These are phyloP conservation scores for Nymphicus hollandicus DNA, from an alignment of 2,113 vertebrate genomes.

Conservation along the genomic window DNA sequence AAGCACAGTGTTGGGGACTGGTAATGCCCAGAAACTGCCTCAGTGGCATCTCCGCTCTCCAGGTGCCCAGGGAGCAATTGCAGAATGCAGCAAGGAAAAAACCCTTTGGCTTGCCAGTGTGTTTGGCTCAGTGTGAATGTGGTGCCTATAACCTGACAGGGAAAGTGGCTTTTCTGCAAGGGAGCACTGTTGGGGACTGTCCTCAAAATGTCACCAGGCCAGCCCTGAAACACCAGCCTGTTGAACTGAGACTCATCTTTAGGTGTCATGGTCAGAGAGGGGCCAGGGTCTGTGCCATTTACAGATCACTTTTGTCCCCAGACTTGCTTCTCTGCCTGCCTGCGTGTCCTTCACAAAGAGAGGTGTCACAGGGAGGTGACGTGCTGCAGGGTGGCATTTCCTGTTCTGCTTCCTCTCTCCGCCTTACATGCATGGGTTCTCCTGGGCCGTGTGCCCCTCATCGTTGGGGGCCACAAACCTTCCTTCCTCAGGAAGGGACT, in stretches of 20 bases:
- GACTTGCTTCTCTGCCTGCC: not conserved
- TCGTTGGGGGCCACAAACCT: not conserved
- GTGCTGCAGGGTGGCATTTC: not conserved
- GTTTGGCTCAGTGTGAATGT: not conserved
- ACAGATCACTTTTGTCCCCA: not conserved
- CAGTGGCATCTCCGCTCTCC: not conserved
- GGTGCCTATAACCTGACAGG: not conserved
- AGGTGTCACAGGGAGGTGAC: not conserved
- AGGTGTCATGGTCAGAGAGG: not conserved
- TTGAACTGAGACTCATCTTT: not conserved
- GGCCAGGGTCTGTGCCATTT: not conserved
- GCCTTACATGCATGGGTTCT: not conserved
- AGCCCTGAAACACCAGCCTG: not conserved
- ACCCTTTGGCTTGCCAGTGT: not conserved
- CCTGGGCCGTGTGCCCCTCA: not conserved
- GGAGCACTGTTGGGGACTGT: not conserved
- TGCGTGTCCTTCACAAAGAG: accelerated
- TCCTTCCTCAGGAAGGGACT: not conserved
- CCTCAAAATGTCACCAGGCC: not conserved
- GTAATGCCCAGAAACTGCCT: not conserved
- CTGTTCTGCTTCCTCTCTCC: not conserved
- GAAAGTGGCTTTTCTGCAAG: not conserved
- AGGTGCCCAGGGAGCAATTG: not conserved
- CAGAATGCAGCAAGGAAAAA: not conserved
- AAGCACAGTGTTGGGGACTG: not conserved